Percentiles rank a stretch among this genome's conserved stretches.
Evolutionary conservation across 2,113 vertebrate genomes (phyloP).

Genomic region (Boulengeromyrus knoepffleri): DNA sequence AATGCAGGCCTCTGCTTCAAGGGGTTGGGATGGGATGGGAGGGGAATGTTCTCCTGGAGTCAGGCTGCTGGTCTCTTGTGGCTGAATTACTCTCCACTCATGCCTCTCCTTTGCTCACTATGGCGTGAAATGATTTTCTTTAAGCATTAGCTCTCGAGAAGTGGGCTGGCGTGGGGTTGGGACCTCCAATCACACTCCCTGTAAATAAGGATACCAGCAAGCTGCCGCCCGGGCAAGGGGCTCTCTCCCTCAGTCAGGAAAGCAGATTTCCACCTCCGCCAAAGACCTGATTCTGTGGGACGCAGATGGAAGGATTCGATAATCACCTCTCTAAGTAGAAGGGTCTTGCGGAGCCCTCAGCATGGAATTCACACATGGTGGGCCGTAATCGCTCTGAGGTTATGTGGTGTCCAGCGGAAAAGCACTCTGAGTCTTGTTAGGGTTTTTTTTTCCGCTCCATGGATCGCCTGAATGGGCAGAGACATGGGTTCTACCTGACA

Average conservation of each 20-base stretch:
- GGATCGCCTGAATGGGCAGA: conserved; percentile 5
- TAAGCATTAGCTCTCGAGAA: conserved; percentile 55
- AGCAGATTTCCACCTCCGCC: conserved; percentile 5
- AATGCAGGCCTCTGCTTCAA: background rate
- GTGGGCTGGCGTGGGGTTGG: conserved; percentile 28
- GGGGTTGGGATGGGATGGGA: background rate
- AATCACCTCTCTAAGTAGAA: conserved; percentile 5
- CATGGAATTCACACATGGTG: background rate
- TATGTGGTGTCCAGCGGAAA: background rate
- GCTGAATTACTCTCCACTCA: conserved; percentile 52
- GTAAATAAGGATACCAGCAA: background rate
- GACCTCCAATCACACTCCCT: background rate
- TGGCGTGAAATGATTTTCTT: conserved; percentile 67
- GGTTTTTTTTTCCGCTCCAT: background rate
- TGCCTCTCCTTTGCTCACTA: conserved; percentile 54
- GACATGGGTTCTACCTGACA: background rate
- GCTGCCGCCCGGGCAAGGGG: background rate
- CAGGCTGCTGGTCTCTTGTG: conserved; percentile 43
- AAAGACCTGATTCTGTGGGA: background rate
- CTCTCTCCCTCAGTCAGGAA: background rate
- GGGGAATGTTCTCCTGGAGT: background rate
- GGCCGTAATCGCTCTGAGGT: conserved; percentile 5
- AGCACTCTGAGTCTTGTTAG: conserved; percentile 1
- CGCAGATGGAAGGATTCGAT: conserved; percentile 9
- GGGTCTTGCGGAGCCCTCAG: background rate